Base-by-base conservation (phyloP, 1,140 invertebrate species). In the Steinernema feltiae region DNA sequence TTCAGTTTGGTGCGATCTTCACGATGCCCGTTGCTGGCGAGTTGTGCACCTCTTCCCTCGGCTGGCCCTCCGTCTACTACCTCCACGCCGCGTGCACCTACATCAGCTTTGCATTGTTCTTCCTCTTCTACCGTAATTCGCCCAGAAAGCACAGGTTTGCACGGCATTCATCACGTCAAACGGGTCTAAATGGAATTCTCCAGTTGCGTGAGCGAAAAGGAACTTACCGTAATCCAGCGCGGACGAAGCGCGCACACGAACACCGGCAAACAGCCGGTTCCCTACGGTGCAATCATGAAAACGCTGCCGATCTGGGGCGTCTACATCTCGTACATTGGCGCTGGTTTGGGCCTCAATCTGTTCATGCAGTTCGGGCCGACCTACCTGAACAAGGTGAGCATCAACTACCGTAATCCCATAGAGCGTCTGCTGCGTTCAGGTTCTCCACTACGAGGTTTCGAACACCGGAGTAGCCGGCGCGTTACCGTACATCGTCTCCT, bases 331-430 rank as follows among this genome's bases (percentile, higher is more conserved):
- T 63, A 63, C 53, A 3, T 63, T 3, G 53, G 53, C 24, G 53
- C 53, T 63, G 53, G 53, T 27, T 27, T 63, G 53, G 53, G 53
- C 24, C 53, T 63, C 2, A 63, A 63, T 21, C 53, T 63, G 15
- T 63, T 63, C 53, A 63, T 63, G 53, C 53, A 63, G 24, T 63
- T 63, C 24, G 53, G 53, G 24, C 53, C 53, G 15, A 63, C 53
- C 12, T 63, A 63, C 24, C 24, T 63, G 53, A 63, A 63, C 53
- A 63, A 63, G 53, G 53, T 63, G 53, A 63, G 53, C 18, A 18
- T 41, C 3, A 41, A 41, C 35, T 41, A 41, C 35, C 35, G 35
- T 41, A 41, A 41, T 18, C 35, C 21, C 69, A 3, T 21, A n/a
- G n/a, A n/a, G n/a, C n/a, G n/a, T n/a, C n/a, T n/a, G n/a, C n/a